A percentile compares a stretch with the other conserved stretches of the same genome.
Conservation (phyloP, 2,797 vertebrate genomes). For the Myiothlypis coronata region DNA sequence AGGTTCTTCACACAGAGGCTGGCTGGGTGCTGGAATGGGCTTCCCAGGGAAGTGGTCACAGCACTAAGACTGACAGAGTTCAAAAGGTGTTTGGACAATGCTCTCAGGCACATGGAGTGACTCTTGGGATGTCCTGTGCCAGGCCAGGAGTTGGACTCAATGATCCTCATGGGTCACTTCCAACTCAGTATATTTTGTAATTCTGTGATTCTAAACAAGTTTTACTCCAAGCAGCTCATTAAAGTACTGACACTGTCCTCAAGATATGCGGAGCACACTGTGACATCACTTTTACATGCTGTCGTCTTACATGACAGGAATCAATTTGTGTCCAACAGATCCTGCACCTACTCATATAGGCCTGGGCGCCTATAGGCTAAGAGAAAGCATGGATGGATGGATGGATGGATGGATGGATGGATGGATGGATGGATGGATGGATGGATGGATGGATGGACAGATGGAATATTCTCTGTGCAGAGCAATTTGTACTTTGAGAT, state of each 20-base stretch:
- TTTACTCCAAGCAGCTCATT: not conserved
- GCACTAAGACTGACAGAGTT: not conserved
- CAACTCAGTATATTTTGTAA: not conserved
- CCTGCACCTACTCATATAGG: not conserved
- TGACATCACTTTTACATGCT: not conserved
- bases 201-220: not conserved
- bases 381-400: not conserved
- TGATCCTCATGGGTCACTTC: not conserved
- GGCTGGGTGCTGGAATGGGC: not conserved
- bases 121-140: not conserved
- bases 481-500: not conserved
- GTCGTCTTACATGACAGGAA: not conserved
- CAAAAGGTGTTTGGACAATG: not conserved
- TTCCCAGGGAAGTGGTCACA: not conserved
- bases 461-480: not conserved
- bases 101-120: not conserved
- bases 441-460: not conserved
- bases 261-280: not conserved
- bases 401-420: not conserved
- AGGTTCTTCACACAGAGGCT: not conserved
- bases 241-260: not conserved
- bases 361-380: not conserved
- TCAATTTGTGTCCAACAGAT: not conserved
- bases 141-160: not conserved
- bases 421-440: not conserved